Conservation (phyloP, 2,888 invertebrate genomes). For the Trachelus troglodyta region DNA sequence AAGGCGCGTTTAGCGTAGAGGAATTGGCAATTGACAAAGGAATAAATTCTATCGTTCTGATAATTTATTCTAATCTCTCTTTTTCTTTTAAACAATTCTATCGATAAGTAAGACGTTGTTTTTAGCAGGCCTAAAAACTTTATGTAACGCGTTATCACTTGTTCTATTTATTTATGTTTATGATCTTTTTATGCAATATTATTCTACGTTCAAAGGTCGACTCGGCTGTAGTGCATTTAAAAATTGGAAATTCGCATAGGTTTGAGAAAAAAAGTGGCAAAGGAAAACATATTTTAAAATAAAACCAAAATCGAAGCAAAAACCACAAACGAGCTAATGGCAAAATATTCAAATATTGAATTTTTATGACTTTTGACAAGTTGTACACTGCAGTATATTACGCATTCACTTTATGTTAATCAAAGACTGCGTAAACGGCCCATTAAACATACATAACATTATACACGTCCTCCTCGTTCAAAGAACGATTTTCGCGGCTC, state of each 20-base stretch:
- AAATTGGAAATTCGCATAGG: neutral
- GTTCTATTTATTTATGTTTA: neutral
- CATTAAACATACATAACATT: neutral
- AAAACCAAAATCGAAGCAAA: neutral
- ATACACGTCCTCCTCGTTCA: neutral
- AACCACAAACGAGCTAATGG: neutral
- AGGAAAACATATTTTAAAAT: neutral
- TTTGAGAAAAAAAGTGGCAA: neutral
- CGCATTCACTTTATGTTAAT: neutral
- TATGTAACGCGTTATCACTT: neutral
- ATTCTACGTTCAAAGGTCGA: neutral
- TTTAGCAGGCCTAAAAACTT: slow-evolving; percentile 59
- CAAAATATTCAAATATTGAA: neutral
- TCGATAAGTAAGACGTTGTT: slow-evolving; percentile 33
- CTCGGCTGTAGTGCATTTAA: neutral
- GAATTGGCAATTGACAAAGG: slow-evolving; percentile 15
- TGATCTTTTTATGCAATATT: neutral
- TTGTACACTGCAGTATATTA: neutral
- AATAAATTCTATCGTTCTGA: neutral
- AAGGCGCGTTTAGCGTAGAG: slow-evolving; percentile 5
- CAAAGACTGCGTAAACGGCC: neutral
- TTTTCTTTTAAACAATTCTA: neutral
- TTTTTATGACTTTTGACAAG: neutral
- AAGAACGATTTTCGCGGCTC: neutral
- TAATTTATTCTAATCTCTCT: neutral